Evolutionary conservation across 2,888 invertebrate species (phyloP).

Genomic region (Mactromeris polynyma): DNA sequence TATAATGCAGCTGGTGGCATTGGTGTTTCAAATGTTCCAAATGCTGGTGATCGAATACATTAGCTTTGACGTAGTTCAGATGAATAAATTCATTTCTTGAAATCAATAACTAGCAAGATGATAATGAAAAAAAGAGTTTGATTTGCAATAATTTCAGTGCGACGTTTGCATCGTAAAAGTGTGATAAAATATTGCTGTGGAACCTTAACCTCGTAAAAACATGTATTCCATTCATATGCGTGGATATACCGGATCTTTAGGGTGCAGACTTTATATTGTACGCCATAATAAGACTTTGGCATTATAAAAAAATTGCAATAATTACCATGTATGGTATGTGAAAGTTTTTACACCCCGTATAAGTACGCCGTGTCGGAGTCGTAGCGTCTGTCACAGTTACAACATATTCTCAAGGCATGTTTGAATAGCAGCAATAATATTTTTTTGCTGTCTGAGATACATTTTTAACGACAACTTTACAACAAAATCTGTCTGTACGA

Average conservation of each 20-base stretch:
- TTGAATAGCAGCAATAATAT: conserved; percentile 7
- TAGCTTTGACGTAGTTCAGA: neutral
- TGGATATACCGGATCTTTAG: neutral
- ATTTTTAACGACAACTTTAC: neutral
- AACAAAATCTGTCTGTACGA: neutral
- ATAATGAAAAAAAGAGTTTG: conserved; percentile 15
- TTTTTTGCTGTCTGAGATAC: neutral
- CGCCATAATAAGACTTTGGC: neutral
- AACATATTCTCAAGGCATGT: neutral
- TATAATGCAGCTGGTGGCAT: neutral
- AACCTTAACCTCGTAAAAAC: neutral
- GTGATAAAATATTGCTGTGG: conserved; percentile 23
- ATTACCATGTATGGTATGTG: neutral
- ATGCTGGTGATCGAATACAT: neutral
- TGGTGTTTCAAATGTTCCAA: neutral
- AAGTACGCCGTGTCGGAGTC: neutral
- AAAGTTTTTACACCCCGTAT: neutral
- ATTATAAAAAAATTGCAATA: neutral
- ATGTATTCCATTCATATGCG: neutral
- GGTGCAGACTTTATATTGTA: neutral
- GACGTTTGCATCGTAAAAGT: conserved; percentile 24
- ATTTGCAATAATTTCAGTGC: conserved; percentile 33
- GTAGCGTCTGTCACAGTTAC: neutral
- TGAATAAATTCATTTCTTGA: conserved; percentile 20
- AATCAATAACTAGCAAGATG: conserved; percentile 20